phyloP scores from a whole-genome alignment of 2,113 vertebrate species.

The Pelecanus crispus region DNA sequence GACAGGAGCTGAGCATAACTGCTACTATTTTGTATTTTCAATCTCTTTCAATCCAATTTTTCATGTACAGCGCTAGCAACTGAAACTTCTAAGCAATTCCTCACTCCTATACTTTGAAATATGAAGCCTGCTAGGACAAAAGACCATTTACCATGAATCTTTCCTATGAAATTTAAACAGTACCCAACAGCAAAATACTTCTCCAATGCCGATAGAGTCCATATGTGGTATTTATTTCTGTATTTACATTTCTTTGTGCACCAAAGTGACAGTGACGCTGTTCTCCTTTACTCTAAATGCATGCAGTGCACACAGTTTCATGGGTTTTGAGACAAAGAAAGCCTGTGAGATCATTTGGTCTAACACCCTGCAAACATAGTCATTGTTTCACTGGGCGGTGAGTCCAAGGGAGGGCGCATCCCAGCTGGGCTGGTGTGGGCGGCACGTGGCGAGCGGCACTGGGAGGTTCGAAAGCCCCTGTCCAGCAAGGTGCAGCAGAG shows the following conservation, averaged over 20 bases:
- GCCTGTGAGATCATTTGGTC: constrained; percentile 7
- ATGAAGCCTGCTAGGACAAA: not conserved
- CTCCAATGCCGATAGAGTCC: not conserved
- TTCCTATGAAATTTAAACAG: not conserved
- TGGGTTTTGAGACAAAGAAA: not conserved
- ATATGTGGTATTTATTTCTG: not conserved
- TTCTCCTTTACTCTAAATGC: not conserved
- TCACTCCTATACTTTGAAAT: not conserved
- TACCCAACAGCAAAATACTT: not conserved
- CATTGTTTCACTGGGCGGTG: not conserved
- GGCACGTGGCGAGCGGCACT: not conserved
- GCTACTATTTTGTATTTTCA: not conserved
- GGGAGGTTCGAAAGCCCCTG: not conserved
- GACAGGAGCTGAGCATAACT: not conserved
- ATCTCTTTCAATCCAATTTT: not conserved
- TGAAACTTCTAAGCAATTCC: not conserved
- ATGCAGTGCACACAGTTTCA: not conserved
- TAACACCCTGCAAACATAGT: not conserved
- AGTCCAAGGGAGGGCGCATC: not conserved
- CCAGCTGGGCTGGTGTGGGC: not conserved
- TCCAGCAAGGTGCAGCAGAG: not conserved
- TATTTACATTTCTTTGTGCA: not conserved
- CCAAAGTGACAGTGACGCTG: not conserved
- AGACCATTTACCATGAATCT: not conserved
- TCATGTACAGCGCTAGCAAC: not conserved